Percentiles rank a stretch among this genome's conserved stretches.
Evolutionary conservation across 2,888 invertebrate species (phyloP).

Genomic region (Temnothorax ravouxi): DNA sequence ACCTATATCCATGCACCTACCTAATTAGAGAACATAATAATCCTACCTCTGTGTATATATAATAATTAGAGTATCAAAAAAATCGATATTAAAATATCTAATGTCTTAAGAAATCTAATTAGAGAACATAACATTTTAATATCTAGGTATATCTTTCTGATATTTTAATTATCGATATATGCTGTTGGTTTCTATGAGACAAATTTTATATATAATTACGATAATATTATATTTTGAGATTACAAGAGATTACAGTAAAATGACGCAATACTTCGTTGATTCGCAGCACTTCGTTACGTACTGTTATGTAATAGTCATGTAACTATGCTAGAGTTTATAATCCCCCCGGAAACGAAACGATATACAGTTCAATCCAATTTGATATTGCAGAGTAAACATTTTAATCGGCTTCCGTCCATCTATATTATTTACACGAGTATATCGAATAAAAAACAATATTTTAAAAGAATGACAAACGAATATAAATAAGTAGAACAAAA

Average conservation of each 20-base stretch:
- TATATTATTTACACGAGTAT: neutral
- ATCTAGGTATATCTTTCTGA: no score
- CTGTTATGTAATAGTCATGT: slow-evolving; percentile 13
- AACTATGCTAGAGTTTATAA: slow-evolving; percentile 23
- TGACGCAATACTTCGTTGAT: slow-evolving; percentile 1
- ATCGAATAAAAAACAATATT: neutral
- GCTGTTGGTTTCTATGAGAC: neutral
- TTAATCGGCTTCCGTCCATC: neutral
- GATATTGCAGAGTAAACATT: slow-evolving; percentile 10
- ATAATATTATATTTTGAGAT: neutral
- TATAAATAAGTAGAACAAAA: no score
- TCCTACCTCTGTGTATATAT: no score
- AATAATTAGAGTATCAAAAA: no score
- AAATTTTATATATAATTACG: neutral
- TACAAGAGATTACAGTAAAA: neutral
- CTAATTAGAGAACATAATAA: no score
- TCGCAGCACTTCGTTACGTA: neutral
- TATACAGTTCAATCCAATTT: slow-evolving; percentile 32
- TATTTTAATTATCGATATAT: neutral
- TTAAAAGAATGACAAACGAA: neutral
- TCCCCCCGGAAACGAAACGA: slow-evolving; percentile 1
- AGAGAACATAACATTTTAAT: neutral
- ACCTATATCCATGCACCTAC: neutral
- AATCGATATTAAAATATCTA: no score
- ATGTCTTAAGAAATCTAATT: no score